A percentile compares a stretch with the other conserved stretches of the same genome.
Evolutionary conservation across 2,113 vertebrate species (phyloP).

Genomic region (Gasterosteus aculeatus): DNA sequence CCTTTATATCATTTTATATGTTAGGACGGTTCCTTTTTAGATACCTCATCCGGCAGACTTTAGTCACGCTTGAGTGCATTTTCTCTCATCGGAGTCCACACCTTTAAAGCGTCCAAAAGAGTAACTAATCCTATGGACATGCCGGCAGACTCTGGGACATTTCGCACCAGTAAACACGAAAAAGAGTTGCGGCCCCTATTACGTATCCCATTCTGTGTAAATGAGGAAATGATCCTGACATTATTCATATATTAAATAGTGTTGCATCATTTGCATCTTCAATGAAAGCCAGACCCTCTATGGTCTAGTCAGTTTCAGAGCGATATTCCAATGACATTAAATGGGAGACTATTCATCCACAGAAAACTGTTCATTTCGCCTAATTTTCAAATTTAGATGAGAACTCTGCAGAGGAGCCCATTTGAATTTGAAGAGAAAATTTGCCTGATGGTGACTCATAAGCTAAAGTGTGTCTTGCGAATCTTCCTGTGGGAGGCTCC

Average conservation of each 20-base stretch:
- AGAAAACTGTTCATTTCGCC: slow-evolving; percentile 29
- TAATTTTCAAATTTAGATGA: slow-evolving; percentile 20
- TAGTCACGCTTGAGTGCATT: neutral
- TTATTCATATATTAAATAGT: neutral
- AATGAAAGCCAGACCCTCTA: neutral
- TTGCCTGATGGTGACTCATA: slow-evolving; percentile 20
- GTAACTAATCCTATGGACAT: neutral
- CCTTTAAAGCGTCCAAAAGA: neutral
- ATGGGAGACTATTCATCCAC: slow-evolving; percentile 4
- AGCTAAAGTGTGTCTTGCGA: slow-evolving; percentile 25
- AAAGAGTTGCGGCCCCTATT: neutral
- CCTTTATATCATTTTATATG: slow-evolving; percentile 2
- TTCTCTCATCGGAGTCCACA: neutral
- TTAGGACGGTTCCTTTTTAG: neutral
- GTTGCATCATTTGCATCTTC: neutral
- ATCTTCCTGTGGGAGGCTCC: slow-evolving; percentile 24
- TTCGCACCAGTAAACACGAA: slow-evolving; percentile 17
- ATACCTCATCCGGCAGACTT: neutral
- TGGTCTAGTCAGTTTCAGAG: neutral
- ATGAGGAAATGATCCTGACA: slow-evolving; percentile 3
- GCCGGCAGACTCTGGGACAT: neutral
- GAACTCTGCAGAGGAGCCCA: slow-evolving; percentile 14
- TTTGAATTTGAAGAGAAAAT: slow-evolving; percentile 14
- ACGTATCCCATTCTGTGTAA: neutral
- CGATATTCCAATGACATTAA: slow-evolving; percentile 18